Evolutionary conservation across 2,888 invertebrate species (phyloP).

Genomic region (Cheiracanthium punctorium): DNA sequence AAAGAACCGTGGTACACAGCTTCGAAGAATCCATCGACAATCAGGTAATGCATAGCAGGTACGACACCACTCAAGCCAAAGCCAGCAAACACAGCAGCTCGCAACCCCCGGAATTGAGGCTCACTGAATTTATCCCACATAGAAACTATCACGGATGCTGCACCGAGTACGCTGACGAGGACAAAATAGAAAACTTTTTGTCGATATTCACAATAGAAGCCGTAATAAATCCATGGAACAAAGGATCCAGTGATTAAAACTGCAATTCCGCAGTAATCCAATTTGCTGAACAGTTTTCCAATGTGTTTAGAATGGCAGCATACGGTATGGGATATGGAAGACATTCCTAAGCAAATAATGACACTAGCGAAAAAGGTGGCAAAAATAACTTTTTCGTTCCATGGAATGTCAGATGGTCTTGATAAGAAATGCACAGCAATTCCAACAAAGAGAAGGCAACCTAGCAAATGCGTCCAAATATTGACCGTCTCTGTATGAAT

Average conservation of each 20-base stretch:
- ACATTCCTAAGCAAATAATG: slow-evolving; percentile 79
- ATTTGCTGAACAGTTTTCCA: slow-evolving; percentile 77
- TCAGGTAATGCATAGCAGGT: slow-evolving; percentile 87
- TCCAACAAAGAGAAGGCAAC: slow-evolving; percentile 78
- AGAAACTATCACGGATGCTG: slow-evolving; percentile 94
- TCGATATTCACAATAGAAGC: slow-evolving; percentile 78
- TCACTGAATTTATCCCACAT: slow-evolving; percentile 98
- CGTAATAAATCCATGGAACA: slow-evolving; percentile 80
- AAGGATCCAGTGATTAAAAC: slow-evolving; percentile 79
- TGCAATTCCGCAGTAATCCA: slow-evolving; percentile 80
- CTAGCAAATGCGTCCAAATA: slow-evolving; percentile 97
- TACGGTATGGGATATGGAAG: slow-evolving; percentile 79
- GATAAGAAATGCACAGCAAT: slow-evolving; percentile 89
- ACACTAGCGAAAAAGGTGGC: slow-evolving; percentile 79
- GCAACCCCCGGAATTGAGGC: slow-evolving; percentile 90
- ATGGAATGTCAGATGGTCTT: slow-evolving; percentile 90
- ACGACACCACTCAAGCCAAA: slow-evolving; percentile 97
- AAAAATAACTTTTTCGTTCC: slow-evolving; percentile 78
- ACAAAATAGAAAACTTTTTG: slow-evolving; percentile 87
- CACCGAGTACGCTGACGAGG: slow-evolving; percentile 93
- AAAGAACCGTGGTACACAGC: slow-evolving; percentile 93
- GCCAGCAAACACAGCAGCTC: slow-evolving; percentile 97
- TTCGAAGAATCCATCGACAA: slow-evolving; percentile 96
- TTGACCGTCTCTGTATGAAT: slow-evolving; percentile 99
- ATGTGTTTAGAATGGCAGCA: slow-evolving; percentile 79